Base-by-base conservation (phyloP, 2,888 invertebrate species). In the Agrilus cyanescens region DNA sequence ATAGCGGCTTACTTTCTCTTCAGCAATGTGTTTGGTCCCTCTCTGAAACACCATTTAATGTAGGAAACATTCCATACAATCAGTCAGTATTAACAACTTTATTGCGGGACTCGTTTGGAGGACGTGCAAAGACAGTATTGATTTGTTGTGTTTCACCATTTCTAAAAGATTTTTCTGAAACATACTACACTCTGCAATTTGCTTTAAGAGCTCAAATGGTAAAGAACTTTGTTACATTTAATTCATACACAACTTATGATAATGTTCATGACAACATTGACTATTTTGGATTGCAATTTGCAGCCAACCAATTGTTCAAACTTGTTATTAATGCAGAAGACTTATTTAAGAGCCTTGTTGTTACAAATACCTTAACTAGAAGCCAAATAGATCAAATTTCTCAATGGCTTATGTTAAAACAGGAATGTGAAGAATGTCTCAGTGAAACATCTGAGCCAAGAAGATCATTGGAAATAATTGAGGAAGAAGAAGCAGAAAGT, bases 351-450 rank as follows among this genome's bases (percentile, higher is more conserved):
- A 83, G 76, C 63, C 72, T 88, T 34, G 71, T 85, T 38, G 73
- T 76, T 12, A 81, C 77, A 32, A 81, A 81, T 55, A 72, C 76
- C n/a, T 61, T 88, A 42, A 75, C 79, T 10, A 80, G 82, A 41
- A 68, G 75, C 46, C 85, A 86, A 59, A 75, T 81, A 50, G 83
- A 82, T 56, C 85, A 85, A 65, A 79, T 82, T 36, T 76, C 84
- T 57, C 82, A 85, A 52, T 89, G 89, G 89, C 67, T 89, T 13
- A 85, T 83, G 55, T 68, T 87, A 47, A 88, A 88, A 58, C 86
- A 87, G 52, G 89, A 89, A 64, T 88, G 86, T 64, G 86, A 88
- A 62, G 87, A 88, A 58, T 87, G 87, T 59, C 72, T 84, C 37
- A 76, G 75, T 38, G 71, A 70, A 42, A 63, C 65, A 10, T 72